These are phyloP conservation scores for Semibalanus balanoides DNA, from an alignment of 1,140 invertebrate species.

Conservation along the genomic window DNA sequence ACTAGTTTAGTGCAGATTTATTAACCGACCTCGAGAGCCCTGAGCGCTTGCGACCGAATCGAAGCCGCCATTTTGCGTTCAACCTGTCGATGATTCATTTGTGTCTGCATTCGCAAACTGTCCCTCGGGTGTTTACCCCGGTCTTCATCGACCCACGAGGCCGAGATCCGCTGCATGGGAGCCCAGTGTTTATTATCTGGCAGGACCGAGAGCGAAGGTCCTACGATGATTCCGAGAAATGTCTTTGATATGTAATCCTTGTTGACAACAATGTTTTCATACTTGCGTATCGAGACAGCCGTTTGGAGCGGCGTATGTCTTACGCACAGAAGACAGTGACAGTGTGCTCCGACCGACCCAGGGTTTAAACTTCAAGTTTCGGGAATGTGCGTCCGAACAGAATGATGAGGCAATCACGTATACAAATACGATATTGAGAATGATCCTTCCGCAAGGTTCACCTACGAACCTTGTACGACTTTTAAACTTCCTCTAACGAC, in stretches of 20 bases:
- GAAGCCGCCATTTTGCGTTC: conserved; percentile 56
- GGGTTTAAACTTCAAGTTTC: no score
- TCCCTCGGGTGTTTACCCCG: conserved; percentile 58
- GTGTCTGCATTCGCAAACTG: conserved; percentile 64
- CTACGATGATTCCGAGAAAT: no score
- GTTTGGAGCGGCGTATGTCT: no score
- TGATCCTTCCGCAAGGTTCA: conserved; percentile 77
- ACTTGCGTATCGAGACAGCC: no score
- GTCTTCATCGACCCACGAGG: conserved; percentile 66
- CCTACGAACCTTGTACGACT: conserved; percentile 79
- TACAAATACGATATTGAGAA: conserved; percentile 24
- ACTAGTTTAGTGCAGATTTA: conserved; percentile 1
- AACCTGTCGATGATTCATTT: conserved; percentile 58
- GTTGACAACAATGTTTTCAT: no score
- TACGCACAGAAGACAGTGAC: no score
- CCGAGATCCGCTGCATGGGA: conserved; percentile 43
- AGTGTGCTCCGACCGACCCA: no score
- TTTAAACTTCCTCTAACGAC: conserved; percentile 68
- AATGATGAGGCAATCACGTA: background rate
- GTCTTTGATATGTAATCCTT: no score
- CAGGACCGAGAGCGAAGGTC: no score
- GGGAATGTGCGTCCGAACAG: no score
- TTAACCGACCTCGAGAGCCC: conserved; percentile 37
- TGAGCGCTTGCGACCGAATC: conserved; percentile 34
- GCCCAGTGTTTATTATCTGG: background rate